A percentile compares a stretch with the other conserved stretches of the same genome.
Evolutionary conservation across 2,888 invertebrate genomes (phyloP).

Genomic region (Acanthococcus lagerstroemiae): DNA sequence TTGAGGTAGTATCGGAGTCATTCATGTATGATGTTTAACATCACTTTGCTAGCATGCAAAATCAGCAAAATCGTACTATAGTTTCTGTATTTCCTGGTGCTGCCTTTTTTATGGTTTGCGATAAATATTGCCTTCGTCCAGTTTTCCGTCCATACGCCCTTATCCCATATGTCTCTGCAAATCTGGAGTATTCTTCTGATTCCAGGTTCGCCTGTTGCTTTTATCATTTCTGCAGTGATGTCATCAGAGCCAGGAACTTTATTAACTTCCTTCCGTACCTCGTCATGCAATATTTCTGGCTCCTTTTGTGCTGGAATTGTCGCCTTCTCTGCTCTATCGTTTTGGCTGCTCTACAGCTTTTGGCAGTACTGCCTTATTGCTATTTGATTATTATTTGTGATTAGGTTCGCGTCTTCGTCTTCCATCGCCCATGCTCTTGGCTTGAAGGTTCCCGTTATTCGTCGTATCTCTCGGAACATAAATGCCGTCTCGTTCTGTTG

Average conservation of each 20-base stretch:
- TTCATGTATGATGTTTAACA: neutral
- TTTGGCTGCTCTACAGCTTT: too few relatives aligned
- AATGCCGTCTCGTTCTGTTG: neutral
- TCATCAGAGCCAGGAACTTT: neutral
- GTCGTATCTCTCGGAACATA: neutral
- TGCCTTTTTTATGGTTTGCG: too few relatives aligned
- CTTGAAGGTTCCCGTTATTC: neutral
- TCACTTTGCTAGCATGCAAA: neutral
- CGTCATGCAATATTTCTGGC: neutral
- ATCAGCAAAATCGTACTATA: neutral
- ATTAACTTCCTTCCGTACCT: neutral
- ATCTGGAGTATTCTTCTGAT: neutral
- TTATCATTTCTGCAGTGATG: neutral
- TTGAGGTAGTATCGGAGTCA: too few relatives aligned
- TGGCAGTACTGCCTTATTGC: neutral
- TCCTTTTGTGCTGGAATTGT: neutral
- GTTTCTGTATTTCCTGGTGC: too few relatives aligned
- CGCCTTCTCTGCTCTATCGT: neutral
- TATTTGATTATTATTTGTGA: neutral
- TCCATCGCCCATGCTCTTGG: neutral
- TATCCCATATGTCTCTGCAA: too few relatives aligned
- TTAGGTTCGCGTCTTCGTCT: neutral
- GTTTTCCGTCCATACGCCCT: too few relatives aligned
- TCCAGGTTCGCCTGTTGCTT: neutral
- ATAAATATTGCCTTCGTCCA: too few relatives aligned